Evolutionary conservation across 1,140 invertebrate species (phyloP).

Genomic region (Aethina tumida): DNA sequence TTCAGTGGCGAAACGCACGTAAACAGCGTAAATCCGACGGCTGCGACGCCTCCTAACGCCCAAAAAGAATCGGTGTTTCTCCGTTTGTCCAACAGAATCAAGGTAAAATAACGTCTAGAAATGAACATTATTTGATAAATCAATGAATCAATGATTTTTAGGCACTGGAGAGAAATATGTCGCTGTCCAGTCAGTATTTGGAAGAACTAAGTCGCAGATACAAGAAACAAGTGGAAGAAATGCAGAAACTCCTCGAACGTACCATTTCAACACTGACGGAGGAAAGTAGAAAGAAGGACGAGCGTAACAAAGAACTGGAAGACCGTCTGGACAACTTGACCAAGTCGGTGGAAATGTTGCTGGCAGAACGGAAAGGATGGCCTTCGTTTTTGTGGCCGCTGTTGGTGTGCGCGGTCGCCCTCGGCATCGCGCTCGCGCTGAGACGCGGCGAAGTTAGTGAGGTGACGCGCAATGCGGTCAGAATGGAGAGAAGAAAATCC

Average conservation of each 20-base stretch:
- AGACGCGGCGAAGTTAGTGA: slow-evolving; percentile 29
- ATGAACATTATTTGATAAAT: slow-evolving; percentile 4
- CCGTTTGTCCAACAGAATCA: slow-evolving; percentile 88
- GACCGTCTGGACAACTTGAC: slow-evolving; percentile 53
- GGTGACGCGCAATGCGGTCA: slow-evolving; percentile 31
- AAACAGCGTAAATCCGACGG: slow-evolving; percentile 17
- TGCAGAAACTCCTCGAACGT: slow-evolving; percentile 76
- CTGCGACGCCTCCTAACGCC: slow-evolving; percentile 40
- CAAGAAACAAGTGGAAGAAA: slow-evolving; percentile 93
- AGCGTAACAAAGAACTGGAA: slow-evolving; percentile 56
- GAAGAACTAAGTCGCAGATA: slow-evolving; percentile 90
- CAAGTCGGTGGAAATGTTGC: slow-evolving; percentile 42
- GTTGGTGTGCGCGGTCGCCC: slow-evolving; percentile 26
- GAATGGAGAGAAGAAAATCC: slow-evolving; percentile 45
- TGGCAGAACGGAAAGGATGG: slow-evolving; percentile 57
- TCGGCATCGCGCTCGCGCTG: slow-evolving; percentile 34
- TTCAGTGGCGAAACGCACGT: slow-evolving; percentile 11
- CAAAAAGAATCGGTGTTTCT: slow-evolving; percentile 94
- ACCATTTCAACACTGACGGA: slow-evolving; percentile 66
- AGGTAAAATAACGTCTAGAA: slow-evolving; percentile 44
- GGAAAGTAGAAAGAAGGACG: slow-evolving; percentile 57
- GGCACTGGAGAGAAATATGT: slow-evolving; percentile 92
- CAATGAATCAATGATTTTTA: too few relatives aligned
- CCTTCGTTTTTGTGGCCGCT: slow-evolving; percentile 44
- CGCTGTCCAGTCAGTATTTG: slow-evolving; percentile 87